Base-by-base conservation (phyloP, 2,888 invertebrate genomes). In the Acleris emargana region DNA sequence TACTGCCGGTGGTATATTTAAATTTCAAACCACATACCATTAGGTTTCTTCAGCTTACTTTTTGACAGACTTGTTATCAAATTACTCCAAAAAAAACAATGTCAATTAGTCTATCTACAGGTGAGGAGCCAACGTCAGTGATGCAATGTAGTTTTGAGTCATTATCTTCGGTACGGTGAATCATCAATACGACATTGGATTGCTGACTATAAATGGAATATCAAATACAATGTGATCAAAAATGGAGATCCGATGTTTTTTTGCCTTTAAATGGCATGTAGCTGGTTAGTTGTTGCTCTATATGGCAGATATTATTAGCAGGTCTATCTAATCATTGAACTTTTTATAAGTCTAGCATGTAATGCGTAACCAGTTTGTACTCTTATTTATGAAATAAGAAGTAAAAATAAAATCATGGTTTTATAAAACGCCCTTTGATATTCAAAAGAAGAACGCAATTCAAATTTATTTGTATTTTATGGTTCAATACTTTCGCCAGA, bases 61-160 rank as follows among this genome's bases (percentile, higher is more conserved):
- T 17, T 7, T 32, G 32, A 32, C 32, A 32, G 32, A 25, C 22
- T 51, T 20, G 22, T 20, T 6, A 16, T 1, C 51, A 13, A 53
- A 18, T 38, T 6, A 2, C 32, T 5, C 20, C 20, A 13, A 43
- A 28, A 52, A 63, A 64, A 64, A 11, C 53, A 53, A 47, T 63
- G 38, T 55, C 55, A 60, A 53, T 58, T 55, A 49, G 50, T 54
- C 42, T 54, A 43, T 60, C 16, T 51, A 49, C 58, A 64, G 58
- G 49, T 64, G 42, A 54, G 54, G 18, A 53, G 53, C 45, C 38
- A 38, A 7, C 49, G 20, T 43, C 57, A 32, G 38, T 67, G 62
- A 62, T 54, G 58, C 53, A 58, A 67, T 58, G 32, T 11, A 17
- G n/a, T 38, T 64, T 38, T 64, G 53, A 59, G 13, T 64, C 58